Percentiles rank a stretch among this genome's conserved stretches.
Conservation (phyloP, 2,797 vertebrate genomes). For the Notolepis coatsorum region DNA sequence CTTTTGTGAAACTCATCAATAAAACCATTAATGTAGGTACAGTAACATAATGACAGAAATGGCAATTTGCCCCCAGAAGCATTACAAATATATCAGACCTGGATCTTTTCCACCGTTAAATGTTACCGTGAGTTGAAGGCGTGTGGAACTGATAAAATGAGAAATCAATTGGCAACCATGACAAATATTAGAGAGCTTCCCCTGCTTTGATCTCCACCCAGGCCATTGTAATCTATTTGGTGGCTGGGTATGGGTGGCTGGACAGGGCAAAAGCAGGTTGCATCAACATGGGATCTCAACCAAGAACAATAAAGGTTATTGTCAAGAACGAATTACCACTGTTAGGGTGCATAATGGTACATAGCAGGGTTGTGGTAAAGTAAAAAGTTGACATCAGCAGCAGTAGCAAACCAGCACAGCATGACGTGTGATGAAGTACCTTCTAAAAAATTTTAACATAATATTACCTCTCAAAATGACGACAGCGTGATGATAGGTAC, state of each 20-base stretch:
- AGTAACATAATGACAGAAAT: constrained; percentile 53
- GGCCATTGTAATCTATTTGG: constrained; percentile 39
- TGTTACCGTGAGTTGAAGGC: constrained; percentile 59
- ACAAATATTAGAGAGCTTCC: constrained; percentile 49
- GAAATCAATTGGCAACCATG: constrained; percentile 56
- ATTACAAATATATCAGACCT: constrained; percentile 53
- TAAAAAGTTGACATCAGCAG: too few relatives aligned
- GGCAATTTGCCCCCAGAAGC: constrained; percentile 48
- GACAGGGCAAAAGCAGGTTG: constrained; percentile 22
- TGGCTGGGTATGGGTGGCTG: constrained; percentile 31
- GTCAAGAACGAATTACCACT: constrained; percentile 15
- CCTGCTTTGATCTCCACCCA: constrained; percentile 37
- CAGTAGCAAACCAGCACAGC: too few relatives aligned
- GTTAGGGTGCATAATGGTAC: too few relatives aligned
- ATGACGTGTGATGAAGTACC: too few relatives aligned
- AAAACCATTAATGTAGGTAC: constrained; percentile 44
- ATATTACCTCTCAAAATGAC: too few relatives aligned
- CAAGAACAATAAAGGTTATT: constrained; percentile 22
- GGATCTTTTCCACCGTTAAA: constrained; percentile 44
- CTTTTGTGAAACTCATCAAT: constrained; percentile 39
- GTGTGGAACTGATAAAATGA: constrained; percentile 50
- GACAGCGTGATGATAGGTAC: too few relatives aligned
- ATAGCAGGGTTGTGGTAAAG: too few relatives aligned
- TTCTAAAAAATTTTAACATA: too few relatives aligned
- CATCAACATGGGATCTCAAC: constrained; percentile 26